A percentile compares a stretch with the other conserved stretches of the same genome.
Evolutionary conservation across 2,113 vertebrate genomes (phyloP).

Genomic region (Psittacus erithacus): DNA sequence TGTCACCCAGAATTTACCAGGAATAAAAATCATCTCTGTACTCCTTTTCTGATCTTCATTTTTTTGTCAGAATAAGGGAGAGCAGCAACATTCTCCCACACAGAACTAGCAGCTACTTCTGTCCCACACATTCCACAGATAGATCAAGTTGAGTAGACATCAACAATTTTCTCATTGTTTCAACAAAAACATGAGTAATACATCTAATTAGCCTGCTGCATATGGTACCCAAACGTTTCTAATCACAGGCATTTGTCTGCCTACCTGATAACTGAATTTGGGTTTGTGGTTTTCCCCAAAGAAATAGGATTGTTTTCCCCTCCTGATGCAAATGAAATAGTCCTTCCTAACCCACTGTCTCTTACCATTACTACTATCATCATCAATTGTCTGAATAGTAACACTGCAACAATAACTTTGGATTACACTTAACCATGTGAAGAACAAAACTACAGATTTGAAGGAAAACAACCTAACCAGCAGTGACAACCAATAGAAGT

Average conservation of each 20-base stretch:
- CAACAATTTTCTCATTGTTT: neutral
- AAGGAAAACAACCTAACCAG: neutral
- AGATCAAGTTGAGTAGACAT: neutral
- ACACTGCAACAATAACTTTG: neutral
- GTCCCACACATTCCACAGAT: slow-evolving; percentile 1
- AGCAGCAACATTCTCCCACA: slow-evolving; percentile 31
- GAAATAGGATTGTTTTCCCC: neutral
- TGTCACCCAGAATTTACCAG: neutral
- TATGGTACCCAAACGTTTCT: neutral
- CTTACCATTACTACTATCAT: neutral
- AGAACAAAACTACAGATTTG: neutral
- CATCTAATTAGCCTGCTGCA: neutral
- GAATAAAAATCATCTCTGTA: neutral
- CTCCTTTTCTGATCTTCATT: neutral
- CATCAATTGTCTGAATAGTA: neutral
- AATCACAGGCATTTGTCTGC: slow-evolving; percentile 43
- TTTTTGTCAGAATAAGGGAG: neutral
- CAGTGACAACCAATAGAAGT: neutral
- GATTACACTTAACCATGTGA: neutral
- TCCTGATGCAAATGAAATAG: neutral
- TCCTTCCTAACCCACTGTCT: neutral
- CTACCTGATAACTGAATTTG: neutral
- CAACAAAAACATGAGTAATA: slow-evolving; percentile 45
- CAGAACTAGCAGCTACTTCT: slow-evolving; percentile 23
- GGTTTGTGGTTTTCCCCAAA: neutral